Percentiles rank a stretch among this genome's conserved stretches.
Conservation (phyloP, 2,113 vertebrate genomes). For the Tautogolabrus adspersus region DNA sequence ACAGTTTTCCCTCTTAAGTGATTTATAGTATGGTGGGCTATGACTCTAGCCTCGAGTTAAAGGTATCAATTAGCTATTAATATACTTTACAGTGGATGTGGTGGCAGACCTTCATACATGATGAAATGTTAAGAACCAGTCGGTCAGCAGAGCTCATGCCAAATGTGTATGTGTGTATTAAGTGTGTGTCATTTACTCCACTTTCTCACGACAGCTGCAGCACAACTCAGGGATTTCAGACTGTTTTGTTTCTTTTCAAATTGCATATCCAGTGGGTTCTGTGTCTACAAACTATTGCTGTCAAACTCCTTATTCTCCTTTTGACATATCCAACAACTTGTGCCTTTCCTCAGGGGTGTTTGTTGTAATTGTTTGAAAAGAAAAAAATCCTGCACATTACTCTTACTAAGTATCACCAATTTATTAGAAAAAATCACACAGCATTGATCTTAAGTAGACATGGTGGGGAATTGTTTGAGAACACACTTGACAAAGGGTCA, state of each 20-base stretch:
- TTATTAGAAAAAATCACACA: too few relatives aligned
- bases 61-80: conserved; percentile 40
- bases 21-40: conserved; percentile 16
- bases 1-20: neutral
- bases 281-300: too few relatives aligned
- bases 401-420: too few relatives aligned
- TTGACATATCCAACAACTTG: too few relatives aligned
- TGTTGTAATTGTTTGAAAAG: too few relatives aligned
- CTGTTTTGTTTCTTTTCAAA: neutral
- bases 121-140: conserved; percentile 25
- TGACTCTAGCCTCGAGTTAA: conserved; percentile 5
- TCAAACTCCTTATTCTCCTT: too few relatives aligned
- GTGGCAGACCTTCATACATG: conserved; percentile 23
- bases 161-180: neutral
- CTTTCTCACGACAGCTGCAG: conserved; percentile 15
- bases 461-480: too few relatives aligned
- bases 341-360: too few relatives aligned
- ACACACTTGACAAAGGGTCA: too few relatives aligned
- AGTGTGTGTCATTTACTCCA: conserved; percentile 21
- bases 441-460: too few relatives aligned
- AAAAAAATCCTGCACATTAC: too few relatives aligned
- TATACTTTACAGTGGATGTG: conserved; percentile 17
- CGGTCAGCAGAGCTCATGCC: neutral
- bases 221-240: conserved; percentile 1
- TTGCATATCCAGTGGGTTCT: neutral